phyloP scores from a whole-genome alignment of 2,888 invertebrate species.

The Nephrotoma appendiculata region DNA sequence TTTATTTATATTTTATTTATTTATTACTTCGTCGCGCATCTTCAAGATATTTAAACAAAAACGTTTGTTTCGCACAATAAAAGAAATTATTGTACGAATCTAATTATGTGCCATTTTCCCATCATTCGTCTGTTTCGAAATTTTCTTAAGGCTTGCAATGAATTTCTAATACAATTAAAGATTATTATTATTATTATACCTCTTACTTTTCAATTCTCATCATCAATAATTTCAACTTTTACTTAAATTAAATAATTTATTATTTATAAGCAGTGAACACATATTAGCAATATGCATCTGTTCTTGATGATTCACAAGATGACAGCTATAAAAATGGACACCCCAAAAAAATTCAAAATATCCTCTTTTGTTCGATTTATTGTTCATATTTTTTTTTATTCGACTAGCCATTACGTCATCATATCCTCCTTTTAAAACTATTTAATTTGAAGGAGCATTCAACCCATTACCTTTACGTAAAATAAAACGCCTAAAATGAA shows the following conservation, averaged over 20 bases:
- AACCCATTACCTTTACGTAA: background rate
- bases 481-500: background rate
- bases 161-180: background rate
- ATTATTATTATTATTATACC: background rate
- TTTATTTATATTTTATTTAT: background rate
- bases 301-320: background rate
- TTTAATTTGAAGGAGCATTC: background rate
- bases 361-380: background rate
- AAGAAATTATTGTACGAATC: background rate
- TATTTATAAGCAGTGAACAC: background rate
- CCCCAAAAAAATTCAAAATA: background rate
- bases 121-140: background rate
- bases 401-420: background rate
- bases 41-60: background rate
- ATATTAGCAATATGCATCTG: background rate
- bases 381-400: background rate
- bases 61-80: background rate
- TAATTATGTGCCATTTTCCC: background rate
- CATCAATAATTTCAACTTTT: background rate
- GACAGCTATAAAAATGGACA: background rate
- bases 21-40: background rate
- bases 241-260: background rate
- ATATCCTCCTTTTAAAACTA: background rate
- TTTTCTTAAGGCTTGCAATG: background rate
- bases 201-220: background rate